Base-by-base conservation (phyloP, 1,140 invertebrate genomes). In the Geopemphigus sp. region DNA sequence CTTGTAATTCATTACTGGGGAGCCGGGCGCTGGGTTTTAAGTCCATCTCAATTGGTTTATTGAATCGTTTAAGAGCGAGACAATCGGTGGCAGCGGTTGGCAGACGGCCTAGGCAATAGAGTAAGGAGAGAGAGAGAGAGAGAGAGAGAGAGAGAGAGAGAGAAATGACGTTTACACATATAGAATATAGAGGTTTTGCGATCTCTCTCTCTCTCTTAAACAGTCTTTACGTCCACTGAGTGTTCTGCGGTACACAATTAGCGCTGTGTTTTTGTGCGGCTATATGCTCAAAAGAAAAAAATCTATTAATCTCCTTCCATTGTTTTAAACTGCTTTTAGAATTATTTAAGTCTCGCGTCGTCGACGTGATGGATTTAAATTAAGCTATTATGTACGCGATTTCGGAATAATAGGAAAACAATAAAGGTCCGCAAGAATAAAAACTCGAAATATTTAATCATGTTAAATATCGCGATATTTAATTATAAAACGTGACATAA, bases 1-100 rank as follows among this genome's bases (percentile, higher is more conserved):
- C 72, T 81, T 81, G 81, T 76, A 81, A 81, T 81, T 76, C 81
- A 78, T 78, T 78, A 78, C 32, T 56, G 59, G 57, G 45, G n/a
- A 78, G 17, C 32, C 73, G 73, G 32, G 54, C 54, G 73, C 56
- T 54, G 32, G 73, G 56, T 78, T 78, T 78, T 59, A 61, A 78
- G 74, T 78, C 74, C 39, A 78, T 78, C 74, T 78, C 74, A 78
- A 78, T 78, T 78, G 74, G 74, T 78, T 78, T 78, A 78, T 78
- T 78, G 74, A 78, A 78, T 78, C 74, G 74, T 78, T 78, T 78
- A 78, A 78, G 57, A 78, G 56, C 39, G 57, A 78, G 39, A 78
- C 74, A 78, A 78, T 78, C 57, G 57, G 22, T 32, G 47, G 12
- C 19, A 29, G 72, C 61, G 32, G 63, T 5, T 10, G 12, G 63